Percentiles rank a stretch among this genome's conserved stretches.
phyloP scores from a whole-genome alignment of 2,888 invertebrate species.

The Epinotia nisella region DNA sequence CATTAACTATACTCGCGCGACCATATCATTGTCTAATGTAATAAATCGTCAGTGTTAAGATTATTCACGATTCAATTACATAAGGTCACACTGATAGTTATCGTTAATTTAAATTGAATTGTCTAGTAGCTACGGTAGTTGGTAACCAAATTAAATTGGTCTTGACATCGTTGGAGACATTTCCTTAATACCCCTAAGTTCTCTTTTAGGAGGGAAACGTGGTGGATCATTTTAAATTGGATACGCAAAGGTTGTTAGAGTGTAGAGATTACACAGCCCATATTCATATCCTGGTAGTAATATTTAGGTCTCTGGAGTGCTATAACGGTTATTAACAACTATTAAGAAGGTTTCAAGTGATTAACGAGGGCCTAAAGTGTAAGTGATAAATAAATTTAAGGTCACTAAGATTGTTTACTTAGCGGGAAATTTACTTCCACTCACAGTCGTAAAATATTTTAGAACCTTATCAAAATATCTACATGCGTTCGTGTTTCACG shows the following conservation, averaged over 20 bases:
- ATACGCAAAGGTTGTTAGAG: constrained; percentile 19
- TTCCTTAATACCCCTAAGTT: background rate
- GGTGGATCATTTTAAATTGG: constrained; percentile 3
- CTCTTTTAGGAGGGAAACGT: background rate
- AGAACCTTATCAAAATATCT: too few species aligned
- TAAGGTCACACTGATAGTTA: constrained; percentile 38
- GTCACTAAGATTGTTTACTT: background rate
- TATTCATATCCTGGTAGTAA: constrained; percentile 30
- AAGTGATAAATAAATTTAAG: constrained; percentile 6
- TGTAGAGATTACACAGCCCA: constrained; percentile 34
- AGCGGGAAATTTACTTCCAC: too few species aligned
- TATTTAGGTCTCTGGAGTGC: constrained; percentile 35
- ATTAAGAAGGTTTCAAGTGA: constrained; percentile 30
- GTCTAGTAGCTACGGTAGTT: constrained; percentile 26
- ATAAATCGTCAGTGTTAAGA: constrained; percentile 29
- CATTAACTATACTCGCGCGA: background rate
- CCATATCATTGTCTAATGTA: constrained; percentile 18
- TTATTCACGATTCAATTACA: constrained; percentile 41
- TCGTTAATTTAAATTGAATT: constrained; percentile 39
- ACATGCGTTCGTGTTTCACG: too few species aligned
- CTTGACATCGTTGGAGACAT: background rate
- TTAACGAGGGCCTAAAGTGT: background rate
- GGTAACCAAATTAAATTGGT: background rate
- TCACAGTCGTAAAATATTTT: too few species aligned
- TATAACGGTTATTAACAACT: constrained; percentile 37